phyloP scores from a whole-genome alignment of 1,140 invertebrate species.

The Platyura marginata region DNA sequence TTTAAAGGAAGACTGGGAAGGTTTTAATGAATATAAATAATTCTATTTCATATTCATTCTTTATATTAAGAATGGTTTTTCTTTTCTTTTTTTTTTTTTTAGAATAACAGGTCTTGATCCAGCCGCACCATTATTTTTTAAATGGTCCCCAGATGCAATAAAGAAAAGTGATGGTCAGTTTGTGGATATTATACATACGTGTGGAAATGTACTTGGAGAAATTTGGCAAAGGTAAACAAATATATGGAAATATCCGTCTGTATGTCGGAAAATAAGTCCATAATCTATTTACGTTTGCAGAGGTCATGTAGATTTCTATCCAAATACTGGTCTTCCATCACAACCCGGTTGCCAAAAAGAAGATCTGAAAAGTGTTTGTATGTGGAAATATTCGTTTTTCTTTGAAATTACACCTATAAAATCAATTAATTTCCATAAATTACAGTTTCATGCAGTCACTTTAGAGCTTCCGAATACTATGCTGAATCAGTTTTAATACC shows the following conservation, averaged over 20 bases:
- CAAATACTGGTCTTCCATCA: constrained; percentile 22
- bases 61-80: not conserved
- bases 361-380: not conserved
- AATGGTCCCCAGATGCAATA: constrained; percentile 6
- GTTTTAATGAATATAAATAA: not conserved
- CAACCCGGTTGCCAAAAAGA: constrained; percentile 23
- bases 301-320: constrained; percentile 33
- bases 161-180: constrained; percentile 27
- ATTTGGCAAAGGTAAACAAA: constrained; percentile 10
- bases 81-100: not conserved
- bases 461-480: not conserved
- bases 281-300: not conserved
- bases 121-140: constrained; percentile 30
- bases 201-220: constrained; percentile 25
- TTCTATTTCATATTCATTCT: not conserved
- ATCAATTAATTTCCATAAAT: not conserved
- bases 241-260: not conserved
- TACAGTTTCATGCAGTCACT: not conserved
- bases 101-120: constrained; percentile 29
- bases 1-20: not conserved
- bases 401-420: not conserved
- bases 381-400: not conserved
- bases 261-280: not conserved
- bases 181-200: constrained; percentile 35
- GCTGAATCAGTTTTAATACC: not conserved